Base-by-base conservation (phyloP, 2,888 invertebrate species). In the Liposcelis brunnea region DNA sequence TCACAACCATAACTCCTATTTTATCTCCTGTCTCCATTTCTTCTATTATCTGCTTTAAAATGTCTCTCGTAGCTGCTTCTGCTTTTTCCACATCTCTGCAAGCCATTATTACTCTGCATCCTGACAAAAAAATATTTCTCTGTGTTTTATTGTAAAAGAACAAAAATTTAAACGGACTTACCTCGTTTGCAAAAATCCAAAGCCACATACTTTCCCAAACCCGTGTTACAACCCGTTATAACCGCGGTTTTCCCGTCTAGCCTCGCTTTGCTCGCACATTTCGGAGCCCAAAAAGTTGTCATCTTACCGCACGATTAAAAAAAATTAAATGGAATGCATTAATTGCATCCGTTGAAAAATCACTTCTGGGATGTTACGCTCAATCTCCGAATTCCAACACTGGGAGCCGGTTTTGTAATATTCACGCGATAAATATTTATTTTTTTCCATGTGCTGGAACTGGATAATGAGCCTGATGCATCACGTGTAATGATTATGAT, bases 81-180 rank as follows among this genome's bases (percentile, higher is more conserved):
- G 61, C 68, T 48, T 61, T 60, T 15, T 56, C 53, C 1, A 59
- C 34, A 53, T 68, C 61, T 42, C 70, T 54, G 52, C 69, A 70
- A 0, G 68, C 70, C 52, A 70, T 50, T 37, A 71, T 63, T 4
- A 70, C 64, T 42, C 53, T 52, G 2, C 60, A 67, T 49, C 65
- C 59, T 53, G 48, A 36, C 31, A 43, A 18, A 26, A 31, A 45
- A 12, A 38, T 38, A n/a, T 40, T 12, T 38, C n/a, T n/a, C n/a
- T n/a, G n/a, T n/a, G n/a, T n/a, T n/a, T n/a, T n/a, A n/a, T n/a
- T n/a, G n/a, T n/a, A n/a, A n/a, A n/a, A n/a, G n/a, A n/a, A n/a
- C n/a, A n/a, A n/a, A n/a, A n/a, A n/a, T n/a, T 42, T 21, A n/a
- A 19, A 7, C 5, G n/a, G 35, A 42, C 50, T 56, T 54, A 65